Evolutionary conservation across 1,140 invertebrate species (phyloP).

Genomic region (Sycophaga agraensis): DNA sequence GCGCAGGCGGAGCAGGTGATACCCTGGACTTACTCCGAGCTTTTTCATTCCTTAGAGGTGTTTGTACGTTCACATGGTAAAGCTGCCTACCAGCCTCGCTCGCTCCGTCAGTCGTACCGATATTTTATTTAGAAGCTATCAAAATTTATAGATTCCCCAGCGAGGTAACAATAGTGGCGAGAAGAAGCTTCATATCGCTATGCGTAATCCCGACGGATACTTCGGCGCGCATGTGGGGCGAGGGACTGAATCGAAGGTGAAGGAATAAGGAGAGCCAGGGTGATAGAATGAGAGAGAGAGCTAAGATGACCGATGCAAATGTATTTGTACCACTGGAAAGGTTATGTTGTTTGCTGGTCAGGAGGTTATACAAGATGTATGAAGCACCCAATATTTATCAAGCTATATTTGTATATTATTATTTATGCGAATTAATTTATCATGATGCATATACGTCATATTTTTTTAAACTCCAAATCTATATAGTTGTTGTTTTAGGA

Average conservation of each 20-base stretch:
- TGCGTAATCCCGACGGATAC: constrained; percentile 20
- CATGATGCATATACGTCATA: no score
- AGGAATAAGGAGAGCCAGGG: no score
- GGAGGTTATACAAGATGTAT: constrained; percentile 2
- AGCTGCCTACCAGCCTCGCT: constrained; percentile 28
- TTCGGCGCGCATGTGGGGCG: no score
- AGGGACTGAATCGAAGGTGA: no score
- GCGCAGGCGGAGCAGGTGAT: constrained; percentile 36
- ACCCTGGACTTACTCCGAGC: constrained; percentile 25
- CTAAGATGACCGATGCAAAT: constrained; percentile 24
- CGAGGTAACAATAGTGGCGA: constrained; percentile 40
- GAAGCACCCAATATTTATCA: no score
- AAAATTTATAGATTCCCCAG: constrained; percentile 54
- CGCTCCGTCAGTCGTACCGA: constrained; percentile 25
- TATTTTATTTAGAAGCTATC: constrained; percentile 58
- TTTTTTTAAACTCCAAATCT: no score
- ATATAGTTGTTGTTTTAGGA: no score
- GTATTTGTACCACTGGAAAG: not conserved
- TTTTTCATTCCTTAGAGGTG: constrained; percentile 5
- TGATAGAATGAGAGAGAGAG: no score
- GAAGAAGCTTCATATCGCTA: constrained; percentile 1
- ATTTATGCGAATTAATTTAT: no score
- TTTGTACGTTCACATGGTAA: constrained; percentile 21
- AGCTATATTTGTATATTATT: no score
- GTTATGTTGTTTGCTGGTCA: not conserved